A percentile compares a stretch with the other conserved stretches of the same genome.
Conservation (phyloP, 2,797 vertebrate species). For the Melanotaenia pygmaea region DNA sequence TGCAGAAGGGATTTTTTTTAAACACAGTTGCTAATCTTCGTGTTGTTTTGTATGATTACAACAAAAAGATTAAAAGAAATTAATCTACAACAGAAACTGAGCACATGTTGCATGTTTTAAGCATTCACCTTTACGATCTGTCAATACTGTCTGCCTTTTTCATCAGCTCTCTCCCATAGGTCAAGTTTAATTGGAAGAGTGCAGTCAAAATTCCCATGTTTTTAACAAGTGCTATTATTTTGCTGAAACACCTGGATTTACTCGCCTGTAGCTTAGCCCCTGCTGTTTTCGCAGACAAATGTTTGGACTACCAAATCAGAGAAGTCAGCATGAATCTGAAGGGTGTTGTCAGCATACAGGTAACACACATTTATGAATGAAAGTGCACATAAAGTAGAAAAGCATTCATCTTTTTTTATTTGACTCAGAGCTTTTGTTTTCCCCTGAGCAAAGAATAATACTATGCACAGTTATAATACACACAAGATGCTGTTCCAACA, state of each 20-base stretch:
- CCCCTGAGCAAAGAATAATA: constrained; percentile 48
- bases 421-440: constrained; percentile 15
- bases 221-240: constrained; percentile 32
- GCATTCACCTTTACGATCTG: constrained; percentile 6
- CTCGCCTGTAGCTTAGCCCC: constrained; percentile 23
- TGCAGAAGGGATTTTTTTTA: too few species aligned
- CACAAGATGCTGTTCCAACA: constrained; percentile 43
- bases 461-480: constrained; percentile 45
- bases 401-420: constrained; percentile 20
- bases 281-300: constrained; percentile 35
- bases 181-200: constrained; percentile 40
- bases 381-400: not conserved
- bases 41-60: not conserved
- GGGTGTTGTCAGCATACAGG: not conserved
- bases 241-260: constrained; percentile 50
- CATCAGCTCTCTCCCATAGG: constrained; percentile 2
- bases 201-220: constrained; percentile 28
- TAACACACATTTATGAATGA: constrained; percentile 4
- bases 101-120: constrained; percentile 8
- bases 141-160: not conserved
- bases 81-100: not conserved
- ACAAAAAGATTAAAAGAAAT: not conserved
- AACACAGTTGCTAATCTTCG: too few species aligned
- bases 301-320: not conserved
- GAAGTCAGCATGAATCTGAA: not conserved